Percentiles rank a stretch among this genome's conserved stretches.
Conservation (phyloP, 2,113 vertebrate genomes). For the Dicentrarchus labrax region DNA sequence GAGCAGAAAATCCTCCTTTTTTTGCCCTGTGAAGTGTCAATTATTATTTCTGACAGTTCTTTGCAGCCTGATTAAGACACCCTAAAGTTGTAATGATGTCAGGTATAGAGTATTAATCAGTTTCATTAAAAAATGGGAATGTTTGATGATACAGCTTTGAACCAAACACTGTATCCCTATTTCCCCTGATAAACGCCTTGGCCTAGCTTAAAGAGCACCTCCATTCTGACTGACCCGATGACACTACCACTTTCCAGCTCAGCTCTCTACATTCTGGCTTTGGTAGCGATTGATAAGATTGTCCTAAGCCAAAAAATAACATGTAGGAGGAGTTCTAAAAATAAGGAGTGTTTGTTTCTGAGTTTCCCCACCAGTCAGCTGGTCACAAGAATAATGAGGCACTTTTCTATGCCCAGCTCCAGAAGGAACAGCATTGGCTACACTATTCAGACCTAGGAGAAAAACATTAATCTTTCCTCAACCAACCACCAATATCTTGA, state of each 20-base stretch:
- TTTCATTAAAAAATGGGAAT: not conserved
- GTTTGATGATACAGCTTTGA: not conserved
- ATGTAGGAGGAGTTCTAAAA: conserved; percentile 19
- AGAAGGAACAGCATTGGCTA: not conserved
- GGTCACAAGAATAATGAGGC: conserved; percentile 32
- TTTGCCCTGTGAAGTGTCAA: not conserved
- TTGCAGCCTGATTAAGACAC: not conserved
- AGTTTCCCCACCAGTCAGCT: conserved; percentile 23
- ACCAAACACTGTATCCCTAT: not conserved
- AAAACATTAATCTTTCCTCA: not conserved
- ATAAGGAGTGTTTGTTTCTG: conserved; percentile 29
- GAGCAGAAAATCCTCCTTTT: not conserved
- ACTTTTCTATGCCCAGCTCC: conserved; percentile 16
- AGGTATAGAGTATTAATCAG: not conserved
- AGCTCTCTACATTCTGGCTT: conserved; percentile 5
- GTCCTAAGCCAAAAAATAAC: conserved; percentile 3
- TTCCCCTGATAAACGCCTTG: not conserved
- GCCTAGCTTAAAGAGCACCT: not conserved
- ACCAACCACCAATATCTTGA: not conserved
- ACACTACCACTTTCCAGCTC: not conserved
- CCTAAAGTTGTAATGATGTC: not conserved
- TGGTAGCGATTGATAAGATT: conserved; percentile 31
- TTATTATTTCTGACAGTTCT: conserved; percentile 1
- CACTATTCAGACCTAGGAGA: not conserved
- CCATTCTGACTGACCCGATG: not conserved